phyloP scores from a whole-genome alignment of 2,888 invertebrate genomes.

The Scrobipalpa costella region DNA sequence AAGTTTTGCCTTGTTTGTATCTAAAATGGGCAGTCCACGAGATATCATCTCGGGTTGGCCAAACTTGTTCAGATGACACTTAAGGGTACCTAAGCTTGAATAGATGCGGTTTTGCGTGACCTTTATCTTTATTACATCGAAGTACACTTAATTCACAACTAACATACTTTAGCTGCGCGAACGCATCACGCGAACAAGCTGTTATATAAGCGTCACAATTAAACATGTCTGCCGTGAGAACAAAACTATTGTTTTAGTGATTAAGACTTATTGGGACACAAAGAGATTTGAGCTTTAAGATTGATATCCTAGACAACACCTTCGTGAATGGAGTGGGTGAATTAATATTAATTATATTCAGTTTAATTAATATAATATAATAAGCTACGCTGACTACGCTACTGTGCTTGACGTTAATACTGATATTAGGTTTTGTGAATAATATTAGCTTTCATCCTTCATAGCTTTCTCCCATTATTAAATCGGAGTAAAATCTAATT shows the following conservation, averaged over 20 bases:
- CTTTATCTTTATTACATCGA: conserved; percentile 35
- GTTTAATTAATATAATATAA: no score
- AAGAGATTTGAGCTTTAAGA: conserved; percentile 25
- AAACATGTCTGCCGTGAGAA: conserved; percentile 39
- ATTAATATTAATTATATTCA: no score
- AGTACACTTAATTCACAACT: conserved; percentile 32
- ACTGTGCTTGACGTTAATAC: no score
- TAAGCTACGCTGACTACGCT: no score
- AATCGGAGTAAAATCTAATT: no score
- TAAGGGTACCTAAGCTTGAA: neutral
- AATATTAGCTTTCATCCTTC: no score
- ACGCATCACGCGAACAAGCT: conserved; percentile 33
- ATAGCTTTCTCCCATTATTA: no score
- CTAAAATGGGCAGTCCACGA: neutral
- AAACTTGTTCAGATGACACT: neutral
- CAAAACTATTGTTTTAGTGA: conserved; percentile 35
- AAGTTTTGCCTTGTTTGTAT: neutral
- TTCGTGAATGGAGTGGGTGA: neutral
- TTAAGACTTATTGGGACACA: conserved; percentile 40
- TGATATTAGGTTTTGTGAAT: no score
- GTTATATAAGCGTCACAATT: conserved; percentile 40
- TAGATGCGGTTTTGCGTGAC: conserved; percentile 28
- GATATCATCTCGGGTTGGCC: neutral
- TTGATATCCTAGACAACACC: conserved; percentile 21
- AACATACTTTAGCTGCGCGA: conserved; percentile 31